phyloP scores from a whole-genome alignment of 2,888 invertebrate genomes.

The Apeira syringaria region DNA sequence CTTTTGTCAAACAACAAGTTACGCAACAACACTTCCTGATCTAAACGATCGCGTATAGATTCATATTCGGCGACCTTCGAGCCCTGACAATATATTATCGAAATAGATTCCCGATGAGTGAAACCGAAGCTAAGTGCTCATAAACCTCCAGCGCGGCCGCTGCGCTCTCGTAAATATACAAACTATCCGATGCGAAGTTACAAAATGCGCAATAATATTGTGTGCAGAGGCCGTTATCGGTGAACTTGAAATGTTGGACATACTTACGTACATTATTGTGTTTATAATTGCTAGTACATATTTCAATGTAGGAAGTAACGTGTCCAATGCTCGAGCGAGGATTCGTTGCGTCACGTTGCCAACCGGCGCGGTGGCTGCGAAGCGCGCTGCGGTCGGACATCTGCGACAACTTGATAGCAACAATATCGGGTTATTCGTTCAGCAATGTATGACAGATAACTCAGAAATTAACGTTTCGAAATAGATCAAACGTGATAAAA shows the following conservation, averaged over 20 bases:
- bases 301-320: conserved; percentile 61
- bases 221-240: conserved; percentile 62
- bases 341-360: conserved; percentile 49
- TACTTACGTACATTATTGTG: conserved; percentile 56
- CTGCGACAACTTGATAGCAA: conserved; percentile 36
- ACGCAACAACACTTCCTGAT: conserved; percentile 32
- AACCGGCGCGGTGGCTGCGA: conserved; percentile 28
- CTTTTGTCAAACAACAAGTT: conserved; percentile 17
- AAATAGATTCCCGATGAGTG: conserved; percentile 32
- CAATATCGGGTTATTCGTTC: too few relatives aligned
- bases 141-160: conserved; percentile 37
- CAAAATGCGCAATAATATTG: conserved; percentile 56
- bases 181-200: conserved; percentile 42
- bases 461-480: conserved; percentile 11
- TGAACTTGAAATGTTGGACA: conserved; percentile 69
- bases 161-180: conserved; percentile 38
- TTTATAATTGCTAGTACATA: conserved; percentile 50
- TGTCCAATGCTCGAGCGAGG: conserved; percentile 46
- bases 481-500: conserved; percentile 29
- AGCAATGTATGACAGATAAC: conserved; percentile 29
- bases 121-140: conserved; percentile 34
- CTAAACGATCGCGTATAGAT: conserved; percentile 24
- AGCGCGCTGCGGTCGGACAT: conserved; percentile 31
- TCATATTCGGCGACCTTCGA: conserved; percentile 28
- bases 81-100: conserved; percentile 26